phyloP scores from a whole-genome alignment of 2,888 invertebrate genomes.

The Lobophora halterata region DNA sequence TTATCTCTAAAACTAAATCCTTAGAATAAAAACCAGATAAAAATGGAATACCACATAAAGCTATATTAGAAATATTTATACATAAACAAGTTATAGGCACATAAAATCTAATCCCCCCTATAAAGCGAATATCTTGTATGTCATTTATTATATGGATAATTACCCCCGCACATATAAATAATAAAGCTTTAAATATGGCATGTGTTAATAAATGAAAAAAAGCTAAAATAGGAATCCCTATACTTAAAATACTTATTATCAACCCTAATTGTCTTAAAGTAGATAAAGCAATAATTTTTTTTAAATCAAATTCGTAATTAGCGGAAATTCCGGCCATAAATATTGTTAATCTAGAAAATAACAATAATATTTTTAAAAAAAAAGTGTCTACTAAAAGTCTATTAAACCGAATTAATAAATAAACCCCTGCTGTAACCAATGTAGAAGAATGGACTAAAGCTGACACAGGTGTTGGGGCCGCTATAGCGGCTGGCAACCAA shows the following conservation, averaged over 20 bases:
- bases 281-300: constrained; percentile 89
- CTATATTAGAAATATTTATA: constrained; percentile 81
- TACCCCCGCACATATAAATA: constrained; percentile 86
- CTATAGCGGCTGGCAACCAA: constrained; percentile 88
- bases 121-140: constrained; percentile 85
- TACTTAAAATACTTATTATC: constrained; percentile 84
- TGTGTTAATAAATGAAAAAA: constrained; percentile 88
- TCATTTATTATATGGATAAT: constrained; percentile 84
- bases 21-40: constrained; percentile 84
- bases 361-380: constrained; percentile 73
- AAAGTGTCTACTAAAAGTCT: constrained; percentile 60
- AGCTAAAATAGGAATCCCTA: constrained; percentile 77
- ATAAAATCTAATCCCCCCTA: constrained; percentile 70
- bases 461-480: constrained; percentile 89
- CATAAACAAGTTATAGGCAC: constrained; percentile 77
- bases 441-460: constrained; percentile 89
- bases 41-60: constrained; percentile 84
- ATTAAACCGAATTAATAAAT: constrained; percentile 87
- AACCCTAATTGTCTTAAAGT: constrained; percentile 88
- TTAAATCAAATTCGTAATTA: constrained; percentile 85
- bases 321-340: constrained; percentile 82
- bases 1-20: constrained; percentile 82
- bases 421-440: constrained; percentile 88
- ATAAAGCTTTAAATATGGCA: constrained; percentile 88
- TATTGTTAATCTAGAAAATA: constrained; percentile 80